Conservation (phyloP, 2,797 vertebrate species). For the Bradypodion pumilum region DNA sequence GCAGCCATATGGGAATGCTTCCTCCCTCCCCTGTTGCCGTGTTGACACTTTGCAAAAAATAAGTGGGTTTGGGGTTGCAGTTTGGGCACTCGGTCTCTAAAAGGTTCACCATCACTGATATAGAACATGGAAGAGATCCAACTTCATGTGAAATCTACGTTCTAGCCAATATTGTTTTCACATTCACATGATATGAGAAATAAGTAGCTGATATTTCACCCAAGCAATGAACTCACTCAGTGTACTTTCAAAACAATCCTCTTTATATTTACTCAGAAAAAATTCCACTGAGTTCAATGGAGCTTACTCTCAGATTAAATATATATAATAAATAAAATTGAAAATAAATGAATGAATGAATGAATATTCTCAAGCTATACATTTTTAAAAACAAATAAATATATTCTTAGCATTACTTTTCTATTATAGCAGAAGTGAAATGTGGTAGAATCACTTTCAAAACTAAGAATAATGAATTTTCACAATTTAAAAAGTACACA, state of each 20-base stretch:
- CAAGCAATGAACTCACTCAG: background rate
- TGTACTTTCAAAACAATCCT: background rate
- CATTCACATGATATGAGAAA: background rate
- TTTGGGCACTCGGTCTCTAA: too few species aligned
- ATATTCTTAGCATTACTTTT: background rate
- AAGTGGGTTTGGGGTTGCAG: too few species aligned
- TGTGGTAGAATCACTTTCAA: background rate
- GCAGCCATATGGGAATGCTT: too few species aligned
- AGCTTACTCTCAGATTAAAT: background rate
- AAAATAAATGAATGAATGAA: too few species aligned
- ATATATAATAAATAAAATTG: too few species aligned
- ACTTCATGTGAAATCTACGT: background rate
- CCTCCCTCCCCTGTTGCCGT: too few species aligned
- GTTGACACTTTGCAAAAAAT: too few species aligned
- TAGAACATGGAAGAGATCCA: background rate
- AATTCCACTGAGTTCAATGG: background rate
- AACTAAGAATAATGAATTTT: background rate
- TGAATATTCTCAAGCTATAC: background rate
- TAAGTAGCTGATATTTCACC: background rate
- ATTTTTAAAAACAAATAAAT: background rate
- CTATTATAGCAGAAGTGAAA: background rate
- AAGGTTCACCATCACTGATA: too few species aligned
- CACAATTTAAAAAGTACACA: background rate
- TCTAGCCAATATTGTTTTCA: background rate
- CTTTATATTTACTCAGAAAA: background rate